Percentiles rank a stretch among this genome's conserved stretches.
Evolutionary conservation across 1,140 invertebrate species (phyloP).

Genomic region (Campoletis sonorensis): DNA sequence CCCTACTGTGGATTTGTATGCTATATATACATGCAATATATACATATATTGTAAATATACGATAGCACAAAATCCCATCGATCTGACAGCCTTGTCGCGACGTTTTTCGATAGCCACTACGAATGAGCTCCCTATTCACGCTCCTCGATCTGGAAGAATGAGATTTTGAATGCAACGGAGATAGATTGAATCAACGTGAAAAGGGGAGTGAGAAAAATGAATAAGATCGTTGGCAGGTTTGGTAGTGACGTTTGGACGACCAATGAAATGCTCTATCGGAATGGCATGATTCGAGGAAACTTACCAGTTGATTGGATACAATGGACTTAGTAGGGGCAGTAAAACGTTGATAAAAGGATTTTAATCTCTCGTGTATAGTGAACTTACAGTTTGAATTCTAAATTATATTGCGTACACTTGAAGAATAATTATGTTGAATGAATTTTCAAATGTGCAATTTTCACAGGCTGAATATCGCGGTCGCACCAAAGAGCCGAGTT

Average conservation of each 20-base stretch:
- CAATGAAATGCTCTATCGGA: not conserved
- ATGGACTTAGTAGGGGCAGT: too few species aligned
- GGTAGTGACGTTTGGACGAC: not conserved
- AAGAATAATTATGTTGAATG: too few species aligned
- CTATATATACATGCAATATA: not conserved
- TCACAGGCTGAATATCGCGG: too few species aligned
- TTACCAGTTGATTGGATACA: too few species aligned
- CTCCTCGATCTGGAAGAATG: slow-evolving; percentile 37
- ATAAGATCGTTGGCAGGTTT: not conserved
- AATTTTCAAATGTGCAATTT: too few species aligned
- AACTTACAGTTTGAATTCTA: too few species aligned
- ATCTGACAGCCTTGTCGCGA: slow-evolving; percentile 24
- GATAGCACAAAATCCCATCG: slow-evolving; percentile 20
- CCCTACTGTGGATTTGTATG: slow-evolving; percentile 8
- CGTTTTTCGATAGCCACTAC: slow-evolving; percentile 15
- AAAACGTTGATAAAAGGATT: too few species aligned
- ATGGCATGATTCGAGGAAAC: too few species aligned
- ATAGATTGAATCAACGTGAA: slow-evolving; percentile 7
- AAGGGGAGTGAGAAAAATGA: slow-evolving; percentile 20
- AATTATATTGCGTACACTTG: too few species aligned
- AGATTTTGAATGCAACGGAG: slow-evolving; percentile 33
- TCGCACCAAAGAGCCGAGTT: too few species aligned
- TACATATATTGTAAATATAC: too few species aligned
- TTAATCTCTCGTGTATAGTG: too few species aligned
- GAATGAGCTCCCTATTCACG: slow-evolving; percentile 50